Conservation (phyloP, 2,888 invertebrate genomes). For the Sesia apiformis region DNA sequence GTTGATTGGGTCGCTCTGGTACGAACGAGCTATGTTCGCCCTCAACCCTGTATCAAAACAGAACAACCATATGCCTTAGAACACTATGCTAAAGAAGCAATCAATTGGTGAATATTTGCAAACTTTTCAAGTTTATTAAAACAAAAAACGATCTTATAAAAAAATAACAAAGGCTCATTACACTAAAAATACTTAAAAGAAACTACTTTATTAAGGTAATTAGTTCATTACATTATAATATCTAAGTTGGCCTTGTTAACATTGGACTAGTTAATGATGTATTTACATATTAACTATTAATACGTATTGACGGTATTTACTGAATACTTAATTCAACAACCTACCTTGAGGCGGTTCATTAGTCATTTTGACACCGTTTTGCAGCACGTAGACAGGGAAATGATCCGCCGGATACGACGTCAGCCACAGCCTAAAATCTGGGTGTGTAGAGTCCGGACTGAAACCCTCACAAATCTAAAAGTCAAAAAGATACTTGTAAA, state of each 20-base stretch:
- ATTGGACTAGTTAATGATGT: no score
- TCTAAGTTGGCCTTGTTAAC: no score
- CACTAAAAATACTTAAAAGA: no score
- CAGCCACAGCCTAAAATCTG: conserved; percentile 94
- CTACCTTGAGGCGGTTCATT: conserved; percentile 94
- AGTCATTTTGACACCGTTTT: conserved; percentile 97
- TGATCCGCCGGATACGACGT: conserved; percentile 94
- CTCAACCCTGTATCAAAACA: conserved; percentile 63
- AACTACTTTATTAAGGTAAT: no score
- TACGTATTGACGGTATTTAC: no score
- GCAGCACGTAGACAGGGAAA: conserved; percentile 93
- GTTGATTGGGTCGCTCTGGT: conserved; percentile 89
- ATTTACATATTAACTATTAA: no score
- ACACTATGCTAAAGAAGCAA: not conserved
- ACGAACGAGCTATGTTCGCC: conserved; percentile 88
- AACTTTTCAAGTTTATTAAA: not conserved
- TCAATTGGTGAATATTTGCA: not conserved
- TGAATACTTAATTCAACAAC: no score
- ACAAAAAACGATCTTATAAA: no score
- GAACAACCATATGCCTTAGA: not conserved
- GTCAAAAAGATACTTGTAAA: not conserved
- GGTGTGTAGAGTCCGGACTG: conserved; percentile 86
- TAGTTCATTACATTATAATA: no score
- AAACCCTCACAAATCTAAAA: conserved; percentile 87
- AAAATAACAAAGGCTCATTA: no score